Base-by-base conservation (phyloP, 2,888 invertebrate genomes). In the Meiosimyza platycephala region DNA sequence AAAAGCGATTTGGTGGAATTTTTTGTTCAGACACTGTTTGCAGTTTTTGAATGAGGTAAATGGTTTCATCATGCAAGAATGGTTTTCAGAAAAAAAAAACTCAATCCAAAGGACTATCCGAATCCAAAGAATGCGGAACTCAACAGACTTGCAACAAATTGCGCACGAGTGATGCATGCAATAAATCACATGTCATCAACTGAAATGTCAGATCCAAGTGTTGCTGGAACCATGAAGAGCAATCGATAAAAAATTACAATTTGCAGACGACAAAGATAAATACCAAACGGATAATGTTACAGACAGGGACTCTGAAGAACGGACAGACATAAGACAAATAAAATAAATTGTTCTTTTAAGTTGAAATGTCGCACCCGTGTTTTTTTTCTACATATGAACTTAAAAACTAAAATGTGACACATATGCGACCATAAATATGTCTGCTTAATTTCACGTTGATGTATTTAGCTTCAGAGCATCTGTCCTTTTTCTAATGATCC, bases 191-290 rank as follows among this genome's bases (percentile, higher is more conserved):
- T 78, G 81, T 79, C 82, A 81, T 81, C 81, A 81, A 77, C 80
- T 48, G 47, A 62, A 68, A 68, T 68, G 72, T 72, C 68, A 63
- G 57, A 68, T 62, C 72, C 57, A 64, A 64, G 51, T 64, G 63
- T 59, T 64, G 64, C 22, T 22, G 64, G 22, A 22, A 28, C 59
- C 51, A 60, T 12, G 77, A 74, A 78, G 80, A 77, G 79, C 77
- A 82, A 82, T 82, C 82, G 82, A 82, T 82, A 82, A 82, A 82
- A 80, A 82, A 78, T 81, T 80, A 82, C 81, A 81, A 78, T 64
- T 50, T 51, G 28, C 64, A 64, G 64, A 64, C 64, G 64, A 59
- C 40, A 33, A 54, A 47, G 47, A 67, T 67, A 67, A 51, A 67
- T 22, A 55, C 52, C 67, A 72, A 18, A 80, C 81, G 60, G 59